Evolutionary conservation across 2,888 invertebrate species (phyloP).

Genomic region (Saturnia pavonia): DNA sequence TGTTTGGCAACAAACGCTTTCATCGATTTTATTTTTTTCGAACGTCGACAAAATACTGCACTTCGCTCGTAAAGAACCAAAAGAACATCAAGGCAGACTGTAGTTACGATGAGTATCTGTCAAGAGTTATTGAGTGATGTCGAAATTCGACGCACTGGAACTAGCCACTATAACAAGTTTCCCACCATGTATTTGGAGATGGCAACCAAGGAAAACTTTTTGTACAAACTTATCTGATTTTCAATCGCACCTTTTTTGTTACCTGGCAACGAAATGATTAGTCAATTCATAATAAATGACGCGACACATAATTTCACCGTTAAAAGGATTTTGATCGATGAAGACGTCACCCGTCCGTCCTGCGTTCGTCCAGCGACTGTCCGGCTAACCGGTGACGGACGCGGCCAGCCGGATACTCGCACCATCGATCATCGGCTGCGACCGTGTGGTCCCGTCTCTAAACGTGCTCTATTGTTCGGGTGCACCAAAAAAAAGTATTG

Average conservation of each 20-base stretch:
- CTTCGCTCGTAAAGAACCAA: too few relatives aligned
- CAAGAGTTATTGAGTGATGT: too few relatives aligned
- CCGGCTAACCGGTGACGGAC: constrained; percentile 52
- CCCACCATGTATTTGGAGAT: neutral
- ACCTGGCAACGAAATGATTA: neutral
- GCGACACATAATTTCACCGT: constrained; percentile 40
- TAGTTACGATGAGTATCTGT: too few relatives aligned
- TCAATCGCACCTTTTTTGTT: neutral
- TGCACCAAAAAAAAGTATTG: constrained; percentile 27
- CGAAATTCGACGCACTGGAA: neutral
- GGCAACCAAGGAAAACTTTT: neutral
- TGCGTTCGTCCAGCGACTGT: constrained; percentile 21
- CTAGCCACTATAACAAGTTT: neutral
- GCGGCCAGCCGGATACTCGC: constrained; percentile 50
- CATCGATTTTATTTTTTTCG: neutral
- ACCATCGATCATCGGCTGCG: constrained; percentile 54
- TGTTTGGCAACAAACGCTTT: neutral
- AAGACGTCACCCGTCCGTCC: constrained; percentile 40
- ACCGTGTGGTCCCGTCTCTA: constrained; percentile 47
- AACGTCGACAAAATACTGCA: neutral
- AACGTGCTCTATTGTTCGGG: constrained; percentile 42
- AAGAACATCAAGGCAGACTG: too few relatives aligned
- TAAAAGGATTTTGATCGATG: constrained; percentile 59
- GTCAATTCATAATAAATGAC: constrained; percentile 23
- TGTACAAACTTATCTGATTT: neutral